These are phyloP conservation scores for Eulemur coronatus DNA, from an alignment of 2,797 vertebrate species.

Conservation along the genomic window DNA sequence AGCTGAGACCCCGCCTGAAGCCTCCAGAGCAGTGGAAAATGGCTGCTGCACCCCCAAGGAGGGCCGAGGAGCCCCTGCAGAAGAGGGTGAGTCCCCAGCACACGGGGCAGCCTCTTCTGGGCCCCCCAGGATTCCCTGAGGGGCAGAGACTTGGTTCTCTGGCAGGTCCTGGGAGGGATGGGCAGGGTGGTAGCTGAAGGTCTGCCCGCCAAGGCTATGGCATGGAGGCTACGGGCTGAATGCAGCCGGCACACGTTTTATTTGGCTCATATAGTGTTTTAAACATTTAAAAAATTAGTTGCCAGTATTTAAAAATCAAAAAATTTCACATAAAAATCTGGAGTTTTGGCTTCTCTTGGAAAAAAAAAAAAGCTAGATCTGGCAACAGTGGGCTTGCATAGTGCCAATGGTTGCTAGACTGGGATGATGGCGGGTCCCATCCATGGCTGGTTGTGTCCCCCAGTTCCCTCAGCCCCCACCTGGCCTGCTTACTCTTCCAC, in stretches of 20 bases:
- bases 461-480: not conserved
- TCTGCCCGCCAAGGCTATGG: not conserved
- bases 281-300: conserved; percentile 55
- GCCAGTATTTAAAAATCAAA: conserved; percentile 66
- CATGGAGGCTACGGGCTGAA: not conserved
- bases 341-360: conserved; percentile 43
- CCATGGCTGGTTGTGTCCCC: not conserved
- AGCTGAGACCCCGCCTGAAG: conserved; percentile 78
- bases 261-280: conserved; percentile 41
- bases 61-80: conserved; percentile 86
- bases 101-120: conserved; percentile 83
- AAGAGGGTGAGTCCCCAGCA: conserved; percentile 89
- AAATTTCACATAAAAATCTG: conserved; percentile 70
- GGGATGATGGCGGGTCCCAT: not conserved
- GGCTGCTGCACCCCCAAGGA: conserved; percentile 89
- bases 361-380: not conserved
- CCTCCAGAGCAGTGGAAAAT: conserved; percentile 90
- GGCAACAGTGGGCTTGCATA: not conserved
- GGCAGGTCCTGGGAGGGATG: not conserved
- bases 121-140: not conserved
- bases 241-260: not conserved
- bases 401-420: not conserved
- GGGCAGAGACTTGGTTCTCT: too few relatives aligned
- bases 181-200: not conserved
- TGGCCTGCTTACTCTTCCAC: not conserved